Evolutionary conservation across 2,113 vertebrate species (phyloP).

Genomic region (Saccopteryx bilineata): DNA sequence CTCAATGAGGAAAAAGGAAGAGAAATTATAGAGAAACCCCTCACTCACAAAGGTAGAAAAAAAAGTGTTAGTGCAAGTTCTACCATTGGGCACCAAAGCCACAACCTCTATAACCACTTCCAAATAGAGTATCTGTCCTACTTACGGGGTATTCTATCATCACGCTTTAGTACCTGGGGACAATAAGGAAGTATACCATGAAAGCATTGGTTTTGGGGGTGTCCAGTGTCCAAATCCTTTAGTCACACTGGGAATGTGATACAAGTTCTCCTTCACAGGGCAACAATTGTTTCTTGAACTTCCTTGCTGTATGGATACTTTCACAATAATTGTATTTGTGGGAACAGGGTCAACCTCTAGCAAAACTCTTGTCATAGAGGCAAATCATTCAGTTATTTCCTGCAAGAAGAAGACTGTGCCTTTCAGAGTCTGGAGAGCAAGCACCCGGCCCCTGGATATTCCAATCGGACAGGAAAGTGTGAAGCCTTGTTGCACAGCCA

Average conservation of each 20-base stretch:
- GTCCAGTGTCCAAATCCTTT: not conserved
- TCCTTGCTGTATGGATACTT: not conserved
- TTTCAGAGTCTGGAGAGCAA: not conserved
- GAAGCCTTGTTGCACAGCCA: not conserved
- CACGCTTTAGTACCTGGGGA: not conserved
- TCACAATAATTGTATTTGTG: conserved; percentile 23
- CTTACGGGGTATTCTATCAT: not conserved
- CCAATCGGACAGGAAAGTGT: not conserved
- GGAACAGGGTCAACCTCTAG: not conserved
- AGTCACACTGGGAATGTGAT: not conserved
- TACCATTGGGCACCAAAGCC: not conserved
- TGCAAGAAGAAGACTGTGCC: not conserved
- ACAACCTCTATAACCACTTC: not conserved
- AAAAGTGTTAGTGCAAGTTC: not conserved
- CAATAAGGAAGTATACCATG: not conserved
- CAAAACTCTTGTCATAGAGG: conserved; percentile 4
- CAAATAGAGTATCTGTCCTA: not conserved
- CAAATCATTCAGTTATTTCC: conserved; percentile 39
- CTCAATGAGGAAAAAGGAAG: not conserved
- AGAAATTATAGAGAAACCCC: not conserved
- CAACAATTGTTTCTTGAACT: not conserved
- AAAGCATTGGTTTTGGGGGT: not conserved
- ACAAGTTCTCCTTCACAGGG: not conserved
- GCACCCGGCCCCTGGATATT: not conserved
- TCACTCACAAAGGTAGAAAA: not conserved